These are phyloP conservation scores for Cephus cinctus DNA, from an alignment of 1,140 invertebrate species.

Conservation along the genomic window DNA sequence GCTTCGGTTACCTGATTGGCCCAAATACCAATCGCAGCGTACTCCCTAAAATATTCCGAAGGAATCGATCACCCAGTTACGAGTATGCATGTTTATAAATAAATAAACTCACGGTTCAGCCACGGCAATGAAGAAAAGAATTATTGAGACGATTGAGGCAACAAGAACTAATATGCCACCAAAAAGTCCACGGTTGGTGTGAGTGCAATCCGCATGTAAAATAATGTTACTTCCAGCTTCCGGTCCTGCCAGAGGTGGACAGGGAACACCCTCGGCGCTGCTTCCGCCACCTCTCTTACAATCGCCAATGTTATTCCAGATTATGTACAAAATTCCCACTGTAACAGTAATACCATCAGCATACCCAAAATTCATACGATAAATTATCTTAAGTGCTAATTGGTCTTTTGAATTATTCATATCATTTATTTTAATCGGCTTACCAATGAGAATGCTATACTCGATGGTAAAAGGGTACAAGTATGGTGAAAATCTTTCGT, in stretches of 20 bases:
- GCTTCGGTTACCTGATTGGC: constrained; percentile 55
- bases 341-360: constrained; percentile 22
- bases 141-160: constrained; percentile 63
- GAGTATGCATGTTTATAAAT: background rate
- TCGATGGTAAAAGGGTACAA: constrained; percentile 75
- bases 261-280: constrained; percentile 15
- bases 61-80: background rate
- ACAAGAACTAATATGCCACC: constrained; percentile 66
- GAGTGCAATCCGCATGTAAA: constrained; percentile 71
- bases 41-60: constrained; percentile 37
- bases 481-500: constrained; percentile 65
- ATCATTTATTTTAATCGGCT: constrained; percentile 31
- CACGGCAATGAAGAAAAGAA: constrained; percentile 68
- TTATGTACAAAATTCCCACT: constrained; percentile 72
- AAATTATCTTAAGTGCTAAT: too few species aligned
- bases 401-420: too few species aligned
- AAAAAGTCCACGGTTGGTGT: constrained; percentile 71
- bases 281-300: constrained; percentile 42
- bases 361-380: too few species aligned
- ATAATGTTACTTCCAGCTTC: constrained; percentile 59
- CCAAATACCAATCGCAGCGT: constrained; percentile 46
- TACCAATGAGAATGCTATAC: constrained; percentile 71
- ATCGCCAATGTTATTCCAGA: constrained; percentile 70
- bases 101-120: constrained; percentile 50
- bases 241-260: constrained; percentile 9